Evolutionary conservation across 2,797 vertebrate species (phyloP).

Genomic region (Enteromius afrohamiltoni): DNA sequence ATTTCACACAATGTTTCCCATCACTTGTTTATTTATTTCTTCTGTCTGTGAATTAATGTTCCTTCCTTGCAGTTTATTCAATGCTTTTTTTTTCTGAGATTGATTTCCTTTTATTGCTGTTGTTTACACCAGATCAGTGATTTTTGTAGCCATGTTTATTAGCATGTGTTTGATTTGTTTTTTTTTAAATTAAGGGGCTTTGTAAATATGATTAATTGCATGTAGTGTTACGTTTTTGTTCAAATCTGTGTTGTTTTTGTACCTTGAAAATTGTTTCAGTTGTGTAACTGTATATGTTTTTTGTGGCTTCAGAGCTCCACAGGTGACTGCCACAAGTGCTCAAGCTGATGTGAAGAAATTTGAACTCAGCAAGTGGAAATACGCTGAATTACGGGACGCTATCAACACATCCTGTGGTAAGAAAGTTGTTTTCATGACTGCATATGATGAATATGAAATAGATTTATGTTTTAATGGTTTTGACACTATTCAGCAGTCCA

Average conservation of each 20-base stretch:
- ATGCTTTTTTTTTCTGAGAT: not conserved
- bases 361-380: constrained; percentile 99
- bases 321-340: constrained; percentile 92
- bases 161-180: not conserved
- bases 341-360: constrained; percentile 91
- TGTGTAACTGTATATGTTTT: not conserved
- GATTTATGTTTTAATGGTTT: not conserved
- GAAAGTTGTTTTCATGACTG: constrained; percentile 50
- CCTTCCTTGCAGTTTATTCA: not conserved
- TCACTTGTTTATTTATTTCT: not conserved
- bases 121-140: not conserved
- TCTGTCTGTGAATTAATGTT: not conserved
- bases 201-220: not conserved
- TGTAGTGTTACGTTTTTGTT: not conserved
- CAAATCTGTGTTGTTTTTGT: not conserved
- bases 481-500: not conserved
- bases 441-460: not conserved
- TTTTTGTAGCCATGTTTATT: not conserved
- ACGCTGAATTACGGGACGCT: constrained; percentile 95
- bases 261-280: not conserved
- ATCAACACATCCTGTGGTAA: constrained; percentile 99
- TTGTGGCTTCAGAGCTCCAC: constrained; percentile 79
- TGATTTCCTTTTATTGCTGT: constrained; percentile 1
- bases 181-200: not conserved
- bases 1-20: not conserved